These are phyloP conservation scores for Lerema accius DNA, from an alignment of 1,140 invertebrate species.

Conservation along the genomic window DNA sequence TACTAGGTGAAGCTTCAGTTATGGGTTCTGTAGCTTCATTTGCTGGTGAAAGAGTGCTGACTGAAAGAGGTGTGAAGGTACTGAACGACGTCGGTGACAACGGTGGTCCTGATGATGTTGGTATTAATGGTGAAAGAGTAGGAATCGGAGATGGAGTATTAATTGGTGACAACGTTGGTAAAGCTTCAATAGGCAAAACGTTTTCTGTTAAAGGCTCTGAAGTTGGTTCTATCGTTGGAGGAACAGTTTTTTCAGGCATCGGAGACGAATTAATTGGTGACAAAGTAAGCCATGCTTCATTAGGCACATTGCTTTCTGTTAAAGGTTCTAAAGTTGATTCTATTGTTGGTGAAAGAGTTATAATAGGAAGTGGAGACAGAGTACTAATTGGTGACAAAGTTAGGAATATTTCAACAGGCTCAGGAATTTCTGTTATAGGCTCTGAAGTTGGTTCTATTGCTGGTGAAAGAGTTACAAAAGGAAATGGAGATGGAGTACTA, in stretches of 20 bases:
- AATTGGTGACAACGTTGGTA: neutral
- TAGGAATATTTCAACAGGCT: neutral
- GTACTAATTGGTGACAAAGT: neutral
- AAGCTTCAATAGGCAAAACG: neutral
- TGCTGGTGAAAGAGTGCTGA: neutral
- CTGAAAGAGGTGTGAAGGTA: too few species aligned
- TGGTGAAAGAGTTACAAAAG: constrained; percentile 2
- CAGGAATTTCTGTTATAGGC: neutral
- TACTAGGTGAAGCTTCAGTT: neutral
- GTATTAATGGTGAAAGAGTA: neutral
- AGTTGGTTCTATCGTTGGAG: neutral
- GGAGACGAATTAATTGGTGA: neutral
- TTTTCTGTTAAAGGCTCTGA: neutral
- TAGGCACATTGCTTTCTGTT: neutral
- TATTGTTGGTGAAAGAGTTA: neutral
- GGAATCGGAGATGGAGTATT: neutral
- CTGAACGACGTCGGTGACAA: too few species aligned
- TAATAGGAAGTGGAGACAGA: neutral
- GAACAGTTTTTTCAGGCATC: neutral
- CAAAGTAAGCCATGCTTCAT: neutral
- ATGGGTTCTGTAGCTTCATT: neutral
- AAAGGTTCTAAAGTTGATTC: neutral
- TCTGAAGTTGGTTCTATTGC: neutral
- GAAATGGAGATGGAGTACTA: neutral
- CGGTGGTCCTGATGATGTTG: too few species aligned